phyloP scores from a whole-genome alignment of 2,113 vertebrate genomes.

The Mungos mungo region DNA sequence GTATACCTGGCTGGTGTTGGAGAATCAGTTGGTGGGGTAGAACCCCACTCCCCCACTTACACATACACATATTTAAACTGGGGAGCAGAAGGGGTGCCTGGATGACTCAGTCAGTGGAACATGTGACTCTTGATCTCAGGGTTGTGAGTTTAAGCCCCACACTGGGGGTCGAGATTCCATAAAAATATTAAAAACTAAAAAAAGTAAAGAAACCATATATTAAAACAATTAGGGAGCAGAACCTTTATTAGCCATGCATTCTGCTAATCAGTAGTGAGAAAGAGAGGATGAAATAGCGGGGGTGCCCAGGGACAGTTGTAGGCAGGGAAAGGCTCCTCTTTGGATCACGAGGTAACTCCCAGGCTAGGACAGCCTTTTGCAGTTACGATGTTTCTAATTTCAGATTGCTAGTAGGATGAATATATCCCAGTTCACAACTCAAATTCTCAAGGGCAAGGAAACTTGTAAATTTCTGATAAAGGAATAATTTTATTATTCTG shows the following conservation, averaged over 20 bases:
- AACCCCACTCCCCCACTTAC: background rate
- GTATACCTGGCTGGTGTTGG: background rate
- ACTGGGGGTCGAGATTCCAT: background rate
- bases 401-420: background rate
- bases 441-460: background rate
- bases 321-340: background rate
- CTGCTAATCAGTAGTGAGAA: background rate
- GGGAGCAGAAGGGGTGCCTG: background rate
- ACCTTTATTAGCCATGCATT: background rate
- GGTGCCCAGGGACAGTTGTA: background rate
- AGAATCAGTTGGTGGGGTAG: background rate
- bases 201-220: background rate
- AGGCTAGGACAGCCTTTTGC: background rate
- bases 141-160: background rate
- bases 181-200: background rate
- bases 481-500: background rate
- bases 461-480: background rate
- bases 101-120: background rate
- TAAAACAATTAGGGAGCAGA: background rate
- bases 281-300: background rate
- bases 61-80: background rate
- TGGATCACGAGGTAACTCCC: background rate
- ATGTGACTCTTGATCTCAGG: background rate
- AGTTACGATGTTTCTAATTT: constrained; percentile 8
- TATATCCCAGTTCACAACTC: background rate